Conservation (phyloP, 2,888 invertebrate species). For the Scaptomyza parva region DNA sequence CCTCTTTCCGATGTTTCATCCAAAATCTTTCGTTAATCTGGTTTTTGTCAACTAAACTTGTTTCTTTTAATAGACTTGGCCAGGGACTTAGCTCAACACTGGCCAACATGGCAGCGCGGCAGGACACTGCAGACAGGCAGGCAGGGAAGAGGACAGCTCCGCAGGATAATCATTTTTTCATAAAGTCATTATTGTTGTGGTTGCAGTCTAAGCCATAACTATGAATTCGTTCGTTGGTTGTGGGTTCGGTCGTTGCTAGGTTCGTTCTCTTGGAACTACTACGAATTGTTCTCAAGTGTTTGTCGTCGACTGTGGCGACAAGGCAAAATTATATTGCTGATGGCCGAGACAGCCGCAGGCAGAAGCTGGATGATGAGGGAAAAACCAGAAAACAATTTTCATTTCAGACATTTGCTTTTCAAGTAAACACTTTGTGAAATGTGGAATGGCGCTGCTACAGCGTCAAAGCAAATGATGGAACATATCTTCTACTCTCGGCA, state of each 20-base stretch:
- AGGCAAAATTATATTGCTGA: slow-evolving; percentile 68
- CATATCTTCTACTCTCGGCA: slow-evolving; percentile 6
- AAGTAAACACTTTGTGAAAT: slow-evolving; percentile 70
- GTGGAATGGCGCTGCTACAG: slow-evolving; percentile 54
- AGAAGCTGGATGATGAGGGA: slow-evolving; percentile 3
- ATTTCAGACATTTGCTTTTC: slow-evolving; percentile 64
- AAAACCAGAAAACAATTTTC: slow-evolving; percentile 66
- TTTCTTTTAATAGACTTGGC: slow-evolving; percentile 61
- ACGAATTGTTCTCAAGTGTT: slow-evolving; percentile 75
- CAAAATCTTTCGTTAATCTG: slow-evolving; percentile 6
- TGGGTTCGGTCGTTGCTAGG: neutral
- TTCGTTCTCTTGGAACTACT: slow-evolving; percentile 28
- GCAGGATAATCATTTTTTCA: slow-evolving; percentile 79
- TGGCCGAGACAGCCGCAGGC: slow-evolving; percentile 53
- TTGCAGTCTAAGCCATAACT: slow-evolving; percentile 52
- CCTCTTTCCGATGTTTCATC: neutral
- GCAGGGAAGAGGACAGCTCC: slow-evolving; percentile 44
- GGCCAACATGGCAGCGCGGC: slow-evolving; percentile 15
- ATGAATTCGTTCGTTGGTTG: neutral
- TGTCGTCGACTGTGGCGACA: slow-evolving; percentile 58
- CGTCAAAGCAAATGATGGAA: slow-evolving; percentile 63
- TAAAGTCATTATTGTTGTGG: slow-evolving; percentile 77
- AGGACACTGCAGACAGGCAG: slow-evolving; percentile 48
- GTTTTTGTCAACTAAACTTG: slow-evolving; percentile 35
- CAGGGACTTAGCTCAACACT: slow-evolving; percentile 21